Conservation (phyloP, 2,797 vertebrate genomes). For the Chlorospingus semifuscus region DNA sequence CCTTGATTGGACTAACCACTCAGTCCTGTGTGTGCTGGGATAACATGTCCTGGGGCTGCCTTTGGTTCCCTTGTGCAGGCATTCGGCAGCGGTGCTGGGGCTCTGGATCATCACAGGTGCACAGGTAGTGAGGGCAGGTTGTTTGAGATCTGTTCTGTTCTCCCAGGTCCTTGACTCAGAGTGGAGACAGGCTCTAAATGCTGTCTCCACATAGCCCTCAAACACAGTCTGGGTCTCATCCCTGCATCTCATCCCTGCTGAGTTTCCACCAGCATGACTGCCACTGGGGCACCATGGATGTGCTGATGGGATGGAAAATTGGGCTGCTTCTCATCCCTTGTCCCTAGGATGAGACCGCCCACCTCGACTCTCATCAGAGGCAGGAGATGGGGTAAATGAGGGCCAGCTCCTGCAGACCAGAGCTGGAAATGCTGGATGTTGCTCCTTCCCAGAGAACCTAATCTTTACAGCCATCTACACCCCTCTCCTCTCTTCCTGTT, state of each 20-base stretch:
- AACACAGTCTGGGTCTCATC: not conserved
- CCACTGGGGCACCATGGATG: not conserved
- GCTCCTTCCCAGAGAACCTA: not conserved
- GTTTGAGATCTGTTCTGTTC: not conserved
- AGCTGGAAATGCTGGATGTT: not conserved
- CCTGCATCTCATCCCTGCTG: not conserved
- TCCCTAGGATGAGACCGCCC: not conserved
- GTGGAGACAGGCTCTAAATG: not conserved
- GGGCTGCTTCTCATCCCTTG: not conserved
- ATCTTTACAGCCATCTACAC: conserved; percentile 6
- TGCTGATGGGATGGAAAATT: not conserved
- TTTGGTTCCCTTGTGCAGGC: not conserved
- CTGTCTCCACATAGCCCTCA: not conserved
- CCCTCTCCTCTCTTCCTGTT: not conserved
- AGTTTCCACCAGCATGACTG: not conserved
- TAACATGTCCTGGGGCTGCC: not conserved
- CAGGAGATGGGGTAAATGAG: rapidly evolving
- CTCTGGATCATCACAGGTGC: not conserved
- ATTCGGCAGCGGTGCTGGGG: not conserved
- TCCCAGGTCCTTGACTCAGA: not conserved
- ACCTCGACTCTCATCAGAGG: not conserved
- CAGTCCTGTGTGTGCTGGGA: not conserved
- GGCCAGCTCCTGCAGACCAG: not conserved
- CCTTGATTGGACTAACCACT: not conserved
- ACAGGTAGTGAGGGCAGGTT: not conserved